phyloP scores from a whole-genome alignment of 2,888 invertebrate genomes.

The Nomada hirtipes region DNA sequence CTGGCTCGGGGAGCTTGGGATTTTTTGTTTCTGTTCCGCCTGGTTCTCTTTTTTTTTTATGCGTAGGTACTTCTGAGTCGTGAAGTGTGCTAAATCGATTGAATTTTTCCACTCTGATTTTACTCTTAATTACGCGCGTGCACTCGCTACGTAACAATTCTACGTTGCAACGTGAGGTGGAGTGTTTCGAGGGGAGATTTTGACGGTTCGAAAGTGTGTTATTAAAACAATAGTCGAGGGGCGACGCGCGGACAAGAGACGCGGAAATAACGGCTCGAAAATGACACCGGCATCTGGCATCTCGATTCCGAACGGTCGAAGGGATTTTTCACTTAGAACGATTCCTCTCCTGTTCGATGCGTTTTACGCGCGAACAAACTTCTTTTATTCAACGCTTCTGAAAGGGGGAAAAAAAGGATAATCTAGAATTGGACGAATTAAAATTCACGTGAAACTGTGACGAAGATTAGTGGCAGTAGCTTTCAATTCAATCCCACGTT shows the following conservation, averaged over 20 bases:
- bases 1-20: neutral
- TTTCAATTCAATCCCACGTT: neutral
- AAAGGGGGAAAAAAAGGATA: neutral
- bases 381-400: slow-evolving; percentile 36
- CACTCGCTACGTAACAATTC: neutral
- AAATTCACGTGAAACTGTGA: neutral
- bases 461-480: neutral
- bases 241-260: slow-evolving; percentile 18
- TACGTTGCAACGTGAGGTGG: neutral
- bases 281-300: slow-evolving; percentile 63
- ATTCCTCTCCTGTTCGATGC: slow-evolving; percentile 67
- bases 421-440: neutral
- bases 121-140: slow-evolving; percentile 7
- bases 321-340: slow-evolving; percentile 64
- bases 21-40: neutral
- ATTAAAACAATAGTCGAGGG: slow-evolving; percentile 37
- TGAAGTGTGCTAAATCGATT: slow-evolving; percentile 5
- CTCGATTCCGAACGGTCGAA: slow-evolving; percentile 55
- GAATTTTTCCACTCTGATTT: slow-evolving; percentile 19
- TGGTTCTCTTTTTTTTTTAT: no score
- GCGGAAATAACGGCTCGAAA: slow-evolving; percentile 55
- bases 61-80: neutral
- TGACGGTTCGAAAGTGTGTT: slow-evolving; percentile 20
- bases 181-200: neutral
- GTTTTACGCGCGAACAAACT: slow-evolving; percentile 56